These are phyloP conservation scores for Palythoa caribaeorum DNA, from an alignment of 92 coral and sea anemone species.

Conservation along the genomic window DNA sequence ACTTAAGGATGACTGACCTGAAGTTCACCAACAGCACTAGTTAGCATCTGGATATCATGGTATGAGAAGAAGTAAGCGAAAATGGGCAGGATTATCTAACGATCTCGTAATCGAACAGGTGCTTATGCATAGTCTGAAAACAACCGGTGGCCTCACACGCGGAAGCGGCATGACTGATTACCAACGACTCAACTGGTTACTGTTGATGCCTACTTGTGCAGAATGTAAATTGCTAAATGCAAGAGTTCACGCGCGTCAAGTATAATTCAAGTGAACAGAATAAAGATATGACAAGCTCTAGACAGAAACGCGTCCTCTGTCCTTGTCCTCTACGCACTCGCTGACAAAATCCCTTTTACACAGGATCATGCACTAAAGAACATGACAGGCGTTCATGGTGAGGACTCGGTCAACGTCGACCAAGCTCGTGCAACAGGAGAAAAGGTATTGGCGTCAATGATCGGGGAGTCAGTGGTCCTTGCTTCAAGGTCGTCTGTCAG, in stretches of 20 bases:
- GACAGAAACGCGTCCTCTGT: too few relatives aligned
- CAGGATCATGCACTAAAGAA: too few relatives aligned
- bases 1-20: slow-evolving; percentile 46
- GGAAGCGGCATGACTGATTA: slow-evolving; percentile 57
- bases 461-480: too few relatives aligned
- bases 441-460: too few relatives aligned
- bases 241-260: slow-evolving; percentile 14
- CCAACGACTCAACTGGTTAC: slow-evolving; percentile 53
- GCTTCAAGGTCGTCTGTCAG: too few relatives aligned
- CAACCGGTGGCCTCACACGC: slow-evolving; percentile 64
- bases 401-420: too few relatives aligned
- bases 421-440: too few relatives aligned
- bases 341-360: too few relatives aligned
- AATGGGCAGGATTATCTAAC: slow-evolving; percentile 58
- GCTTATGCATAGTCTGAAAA: slow-evolving; percentile 57
- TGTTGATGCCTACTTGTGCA: slow-evolving; percentile 61
- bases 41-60: slow-evolving; percentile 29
- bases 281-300: too few relatives aligned
- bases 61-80: slow-evolving; percentile 54
- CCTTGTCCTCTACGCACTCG: too few relatives aligned
- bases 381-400: too few relatives aligned
- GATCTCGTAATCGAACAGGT: slow-evolving; percentile 57
- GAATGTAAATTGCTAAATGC: slow-evolving; percentile 49
- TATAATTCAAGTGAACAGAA: background rate
- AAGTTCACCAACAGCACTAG: slow-evolving; percentile 21